Percentiles rank a stretch among this genome's conserved stretches.
These are phyloP conservation scores for Volucella bombylans DNA, from an alignment of 2,888 invertebrate genomes.

Conservation along the genomic window DNA sequence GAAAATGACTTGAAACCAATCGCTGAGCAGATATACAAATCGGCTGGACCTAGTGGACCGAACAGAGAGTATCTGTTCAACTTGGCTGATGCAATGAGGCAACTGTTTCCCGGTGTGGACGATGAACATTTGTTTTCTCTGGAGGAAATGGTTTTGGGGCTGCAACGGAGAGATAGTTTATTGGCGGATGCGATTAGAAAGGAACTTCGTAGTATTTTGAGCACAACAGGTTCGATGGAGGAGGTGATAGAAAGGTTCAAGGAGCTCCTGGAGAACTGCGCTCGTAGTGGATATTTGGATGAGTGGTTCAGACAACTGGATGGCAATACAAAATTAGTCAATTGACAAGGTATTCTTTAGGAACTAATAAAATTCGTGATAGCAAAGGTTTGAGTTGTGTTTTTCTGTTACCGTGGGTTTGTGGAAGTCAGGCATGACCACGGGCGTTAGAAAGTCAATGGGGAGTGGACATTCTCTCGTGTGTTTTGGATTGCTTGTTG, in stretches of 20 bases:
- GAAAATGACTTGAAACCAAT: conserved; percentile 87
- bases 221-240: conserved; percentile 22
- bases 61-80: conserved; percentile 96
- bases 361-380: conserved; percentile 34
- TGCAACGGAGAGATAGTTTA: conserved; percentile 76
- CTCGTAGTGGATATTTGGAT: conserved; percentile 9
- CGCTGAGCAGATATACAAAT: conserved; percentile 89
- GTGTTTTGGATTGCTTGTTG: too few relatives aligned
- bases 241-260: conserved; percentile 40
- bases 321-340: conserved; percentile 4
- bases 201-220: conserved; percentile 73
- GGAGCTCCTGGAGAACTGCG: conserved; percentile 19
- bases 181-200: conserved; percentile 75
- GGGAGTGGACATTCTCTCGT: too few relatives aligned
- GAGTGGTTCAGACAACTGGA: neutral
- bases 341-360: conserved; percentile 16
- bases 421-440: neutral
- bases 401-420: neutral
- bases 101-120: conserved; percentile 87
- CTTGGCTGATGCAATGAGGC: conserved; percentile 90
- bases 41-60: conserved; percentile 92
- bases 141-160: conserved; percentile 84
- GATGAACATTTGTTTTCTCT: conserved; percentile 91
- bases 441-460: too few relatives aligned
- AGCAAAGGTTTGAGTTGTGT: neutral